Base-by-base conservation (phyloP, 1,140 invertebrate genomes). In the Drosophila repleta region DNA sequence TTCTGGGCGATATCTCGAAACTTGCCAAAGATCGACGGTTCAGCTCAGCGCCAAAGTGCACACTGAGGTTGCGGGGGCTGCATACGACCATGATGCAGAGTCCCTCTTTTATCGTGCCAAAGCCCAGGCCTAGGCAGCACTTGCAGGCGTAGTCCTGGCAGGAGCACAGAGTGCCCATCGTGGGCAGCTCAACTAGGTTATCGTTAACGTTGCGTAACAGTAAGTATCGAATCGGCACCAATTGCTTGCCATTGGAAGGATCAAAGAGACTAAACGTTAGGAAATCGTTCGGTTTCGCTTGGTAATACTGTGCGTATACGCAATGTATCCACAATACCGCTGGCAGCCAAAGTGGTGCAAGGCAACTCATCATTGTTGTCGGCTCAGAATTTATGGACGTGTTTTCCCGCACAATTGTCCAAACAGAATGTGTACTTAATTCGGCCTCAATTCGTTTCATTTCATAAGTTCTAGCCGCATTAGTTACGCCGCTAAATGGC, bases 351-450 rank as follows among this genome's bases (percentile, higher is more conserved):
- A 83, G 11, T 26, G 53, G 29, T 48, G 39, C 61, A 66, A 68
- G 61, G 69, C 67, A 55, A 41, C 43, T 3, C 83, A 87, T 88
- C 15, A 11, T 7, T 65, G 20, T 73, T 32, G 26, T 68, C 60
- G 69, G 64, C 48, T 20, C 35, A 43, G 18, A 57, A 57, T 55
- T 32, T 61, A 24, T 69, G 63, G 49, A 81, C 21, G 24, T 45
- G 26, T 67, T 88, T 68, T 88, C 46, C 65, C 35, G 21, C 51
- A 64, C 83, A 87, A 79, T 83, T 87, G 83, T 79, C n/a, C 52
- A 88, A 88, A 87, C 63, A 87, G 65, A 76, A 49, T 83, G 79
- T 56, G 29, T 49, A 29, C 39, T 58, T 58, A 49, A 43, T 64
- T 79, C 67, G 66, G 21, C 66, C 52, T 32, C 67, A 61, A 35